Conservation (phyloP, 2,113 vertebrate species). For the Alosa alosa region DNA sequence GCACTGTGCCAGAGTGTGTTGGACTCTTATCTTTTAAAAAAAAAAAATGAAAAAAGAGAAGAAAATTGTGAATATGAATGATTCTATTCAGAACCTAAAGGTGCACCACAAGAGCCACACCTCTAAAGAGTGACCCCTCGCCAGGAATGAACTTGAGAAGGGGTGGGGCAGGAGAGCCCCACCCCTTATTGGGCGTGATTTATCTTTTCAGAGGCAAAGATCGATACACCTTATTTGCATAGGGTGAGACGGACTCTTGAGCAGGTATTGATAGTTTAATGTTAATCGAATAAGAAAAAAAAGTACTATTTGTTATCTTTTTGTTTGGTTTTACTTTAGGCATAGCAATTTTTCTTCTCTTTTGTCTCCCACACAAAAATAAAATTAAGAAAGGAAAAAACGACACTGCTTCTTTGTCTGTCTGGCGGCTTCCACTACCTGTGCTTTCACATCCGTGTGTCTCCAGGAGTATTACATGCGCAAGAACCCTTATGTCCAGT, state of each 20-base stretch:
- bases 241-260: conserved; percentile 26
- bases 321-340: conserved; percentile 43
- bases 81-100: conserved; percentile 11
- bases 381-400: conserved; percentile 27
- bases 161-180: not conserved
- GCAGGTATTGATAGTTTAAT: conserved; percentile 47
- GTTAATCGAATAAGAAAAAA: conserved; percentile 26
- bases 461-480: conserved; percentile 63
- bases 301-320: conserved; percentile 32
- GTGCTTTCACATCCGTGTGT: conserved; percentile 56
- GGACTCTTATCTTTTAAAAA: not conserved
- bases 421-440: conserved; percentile 41
- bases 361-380: conserved; percentile 46
- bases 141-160: conserved; percentile 24
- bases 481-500: conserved; percentile 55
- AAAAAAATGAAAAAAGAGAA: not conserved
- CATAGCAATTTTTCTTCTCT: conserved; percentile 46
- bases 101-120: conserved; percentile 15
- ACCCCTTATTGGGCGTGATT: conserved; percentile 16
- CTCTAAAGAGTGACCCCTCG: conserved; percentile 27
- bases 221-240: conserved; percentile 24
- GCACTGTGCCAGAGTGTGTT: not conserved
- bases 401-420: conserved; percentile 44
- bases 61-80: not conserved
- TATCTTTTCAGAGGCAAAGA: conserved; percentile 15